Evolutionary conservation across 2,797 vertebrate genomes (phyloP).

Genomic region (Okamejei kenojei): DNA sequence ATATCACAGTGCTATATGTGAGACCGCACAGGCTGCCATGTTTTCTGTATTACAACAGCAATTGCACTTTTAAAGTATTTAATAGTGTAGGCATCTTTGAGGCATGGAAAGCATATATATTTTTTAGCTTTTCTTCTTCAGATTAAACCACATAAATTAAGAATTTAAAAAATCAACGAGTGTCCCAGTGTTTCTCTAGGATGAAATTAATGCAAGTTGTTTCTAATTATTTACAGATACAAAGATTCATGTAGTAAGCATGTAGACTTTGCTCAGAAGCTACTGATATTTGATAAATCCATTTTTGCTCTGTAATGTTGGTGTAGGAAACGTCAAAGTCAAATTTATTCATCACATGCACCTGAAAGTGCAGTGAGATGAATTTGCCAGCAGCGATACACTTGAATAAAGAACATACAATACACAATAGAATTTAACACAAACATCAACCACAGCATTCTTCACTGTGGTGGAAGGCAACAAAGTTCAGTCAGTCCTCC

Average conservation of each 20-base stretch:
- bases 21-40: background rate
- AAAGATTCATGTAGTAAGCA: background rate
- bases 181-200: background rate
- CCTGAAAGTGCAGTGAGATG: no score
- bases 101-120: background rate
- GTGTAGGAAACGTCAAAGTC: background rate
- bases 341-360: no score
- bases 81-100: background rate
- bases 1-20: background rate
- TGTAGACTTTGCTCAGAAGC: background rate
- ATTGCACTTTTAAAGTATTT: background rate
- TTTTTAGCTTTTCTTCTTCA: background rate
- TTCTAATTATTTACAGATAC: background rate
- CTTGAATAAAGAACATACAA: no score
- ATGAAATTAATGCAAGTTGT: background rate
- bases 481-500: no score
- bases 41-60: background rate
- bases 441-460: no score
- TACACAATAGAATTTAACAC: no score
- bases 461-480: no score
- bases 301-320: background rate
- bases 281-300: background rate
- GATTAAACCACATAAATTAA: background rate
- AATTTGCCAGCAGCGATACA: no score
- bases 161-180: background rate